Base-by-base conservation (phyloP, 1,140 invertebrate genomes). In the Tetragonula clypearis region DNA sequence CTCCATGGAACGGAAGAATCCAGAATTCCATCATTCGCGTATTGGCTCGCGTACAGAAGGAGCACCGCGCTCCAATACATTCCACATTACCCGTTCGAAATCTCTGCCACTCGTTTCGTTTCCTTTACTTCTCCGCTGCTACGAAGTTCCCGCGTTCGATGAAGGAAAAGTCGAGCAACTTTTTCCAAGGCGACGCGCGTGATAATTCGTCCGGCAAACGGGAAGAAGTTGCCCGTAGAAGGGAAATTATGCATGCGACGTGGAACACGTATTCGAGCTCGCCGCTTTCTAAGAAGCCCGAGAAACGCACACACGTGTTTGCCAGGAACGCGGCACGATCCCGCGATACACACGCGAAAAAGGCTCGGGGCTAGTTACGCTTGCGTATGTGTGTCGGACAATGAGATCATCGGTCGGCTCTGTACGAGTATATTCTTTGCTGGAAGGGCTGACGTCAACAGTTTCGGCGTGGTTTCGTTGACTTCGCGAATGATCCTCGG, bases 241-340 rank as follows among this genome's bases (percentile, higher is more conserved):
- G 23, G 30, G 11, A 62, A 73, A 79, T 79, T 84, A 84, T 72
- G 77, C 75, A 79, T 79, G 82, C 82, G 23, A 79, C 66, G 56
- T 53, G 81, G 17, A 69, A 79, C 82, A 35, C 30, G 68, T 84
- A 65, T 79, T 53, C 15, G 35, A n/a, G n/a, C 30, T 49, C 41
- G 41, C 41, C 19, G 68, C 56, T 84, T 84, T 84, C 82, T 56
- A 72, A 86, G 87, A 88, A 85, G 87, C 84, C 41, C 87, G 84
- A 86, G 80, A 83, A 85, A 90, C 79, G 88, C 80, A 49, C 78
- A 49, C 75, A 80, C 77, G 84, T 85, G 85, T 83, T 49, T 53
- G 66, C 73, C n/a, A 8, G 17, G 58, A 66, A 53, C 66, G 21
- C 73, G 14, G 19, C 81, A 9, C 69, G 84, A 80, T 69, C 75